A percentile compares a stretch with the other conserved stretches of the same genome.
Conservation (phyloP, 2,888 invertebrate species). For the Zhengitettix transpicula region DNA sequence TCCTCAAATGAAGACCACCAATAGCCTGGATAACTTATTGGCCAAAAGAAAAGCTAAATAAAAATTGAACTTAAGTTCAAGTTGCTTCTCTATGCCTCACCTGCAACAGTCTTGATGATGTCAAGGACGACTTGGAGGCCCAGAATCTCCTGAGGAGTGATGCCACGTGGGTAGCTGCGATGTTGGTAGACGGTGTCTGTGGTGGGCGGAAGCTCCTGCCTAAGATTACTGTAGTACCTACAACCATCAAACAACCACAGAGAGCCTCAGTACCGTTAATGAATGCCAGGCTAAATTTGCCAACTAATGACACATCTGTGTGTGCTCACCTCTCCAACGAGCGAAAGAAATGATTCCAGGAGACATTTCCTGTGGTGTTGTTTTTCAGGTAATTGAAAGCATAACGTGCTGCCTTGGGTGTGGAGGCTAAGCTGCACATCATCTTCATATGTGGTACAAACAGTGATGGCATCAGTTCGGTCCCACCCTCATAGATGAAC, state of each 20-base stretch:
- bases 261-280: too few relatives aligned
- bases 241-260: constrained; percentile 1
- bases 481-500: constrained; percentile 77
- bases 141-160: constrained; percentile 66
- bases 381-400: constrained; percentile 63
- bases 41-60: too few relatives aligned
- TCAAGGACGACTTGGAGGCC: constrained; percentile 68
- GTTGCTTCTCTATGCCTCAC: constrained; percentile 9
- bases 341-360: constrained; percentile 73
- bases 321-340: constrained; percentile 37
- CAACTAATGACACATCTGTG: too few relatives aligned
- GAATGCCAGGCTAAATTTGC: too few relatives aligned
- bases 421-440: constrained; percentile 64
- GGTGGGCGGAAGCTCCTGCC: constrained; percentile 33
- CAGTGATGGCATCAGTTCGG: constrained; percentile 64
- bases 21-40: too few relatives aligned
- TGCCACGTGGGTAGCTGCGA: constrained; percentile 39
- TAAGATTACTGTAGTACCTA: constrained; percentile 30
- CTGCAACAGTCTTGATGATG: constrained; percentile 61
- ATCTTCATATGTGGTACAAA: constrained; percentile 78
- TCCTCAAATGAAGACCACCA: neutral
- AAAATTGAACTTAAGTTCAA: too few relatives aligned
- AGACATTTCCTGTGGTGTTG: constrained; percentile 41
- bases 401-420: constrained; percentile 56
- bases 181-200: constrained; percentile 47